Percentiles rank a stretch among this genome's conserved stretches.
Evolutionary conservation across 2,797 vertebrate genomes (phyloP).

Genomic region (Ara ararauna): DNA sequence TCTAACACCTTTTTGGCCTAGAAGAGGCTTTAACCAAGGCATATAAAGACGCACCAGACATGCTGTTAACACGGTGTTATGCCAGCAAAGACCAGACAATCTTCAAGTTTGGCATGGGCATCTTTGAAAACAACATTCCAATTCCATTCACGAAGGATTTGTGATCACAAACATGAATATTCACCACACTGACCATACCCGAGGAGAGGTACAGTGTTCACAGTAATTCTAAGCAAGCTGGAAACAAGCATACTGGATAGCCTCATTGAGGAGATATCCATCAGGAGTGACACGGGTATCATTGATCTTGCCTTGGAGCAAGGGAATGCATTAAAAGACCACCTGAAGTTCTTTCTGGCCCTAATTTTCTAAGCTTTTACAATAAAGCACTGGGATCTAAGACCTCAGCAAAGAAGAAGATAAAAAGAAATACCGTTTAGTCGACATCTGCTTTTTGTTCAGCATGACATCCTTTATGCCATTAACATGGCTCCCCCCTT

Average conservation of each 20-base stretch:
- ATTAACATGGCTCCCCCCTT: conserved; percentile 51
- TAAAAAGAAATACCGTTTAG: conserved; percentile 25
- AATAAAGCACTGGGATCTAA: conserved; percentile 29
- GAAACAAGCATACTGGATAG: background rate
- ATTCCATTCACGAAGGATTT: background rate
- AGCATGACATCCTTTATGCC: background rate
- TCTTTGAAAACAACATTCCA: background rate
- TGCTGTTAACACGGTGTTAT: background rate
- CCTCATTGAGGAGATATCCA: background rate
- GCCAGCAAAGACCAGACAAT: background rate
- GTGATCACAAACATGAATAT: background rate
- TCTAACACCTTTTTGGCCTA: background rate
- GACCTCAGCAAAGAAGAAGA: conserved; percentile 38
- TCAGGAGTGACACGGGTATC: background rate
- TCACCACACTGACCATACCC: background rate
- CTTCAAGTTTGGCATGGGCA: background rate
- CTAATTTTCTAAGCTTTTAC: background rate
- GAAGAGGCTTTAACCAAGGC: background rate
- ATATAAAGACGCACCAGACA: background rate
- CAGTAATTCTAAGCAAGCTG: background rate
- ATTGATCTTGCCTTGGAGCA: background rate
- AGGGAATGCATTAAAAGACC: conserved; percentile 6
- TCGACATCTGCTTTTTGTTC: conserved; percentile 62
- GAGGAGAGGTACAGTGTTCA: background rate
- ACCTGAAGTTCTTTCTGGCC: conserved; percentile 1